Base-by-base conservation (phyloP, 2,888 invertebrate genomes). In the Clusia tigrina region DNA sequence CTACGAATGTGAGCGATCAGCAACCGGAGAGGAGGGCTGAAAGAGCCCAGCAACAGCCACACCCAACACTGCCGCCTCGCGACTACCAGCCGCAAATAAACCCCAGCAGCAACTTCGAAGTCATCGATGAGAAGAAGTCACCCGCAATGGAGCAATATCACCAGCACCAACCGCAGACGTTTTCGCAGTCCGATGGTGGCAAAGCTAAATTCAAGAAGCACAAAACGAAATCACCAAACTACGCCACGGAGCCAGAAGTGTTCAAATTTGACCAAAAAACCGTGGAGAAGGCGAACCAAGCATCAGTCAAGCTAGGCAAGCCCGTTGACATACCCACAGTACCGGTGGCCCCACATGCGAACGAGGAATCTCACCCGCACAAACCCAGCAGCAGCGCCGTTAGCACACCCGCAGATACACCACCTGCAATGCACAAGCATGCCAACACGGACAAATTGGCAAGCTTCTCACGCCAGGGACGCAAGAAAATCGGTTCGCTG, bases 111-210 rank as follows among this genome's bases (percentile, higher is more conserved):
- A 76, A 71, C 25, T 81, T 78, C 62, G 72, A 86, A 70, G 79
- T 88, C 22, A 80, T 88, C 9, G 86, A 86, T 78, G 84, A 85
- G 46, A 88, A 87, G 78, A 86, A 86, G 25, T 65, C 76, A 3
- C 66, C 60, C 9, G 32, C 69, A 2, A 64, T 67, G 2, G 63
- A 69, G 32, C 65, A 69, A 32, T 5, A 66, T 61, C 66, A 74
- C n/a, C 60, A 71, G 23, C 62, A 65, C 52, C 57, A 67, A 17
- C 46, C 67, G n/a, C n/a, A n/a, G n/a, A n/a, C n/a, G n/a, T n/a
- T n/a, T n/a, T n/a, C n/a, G n/a, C n/a, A n/a, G n/a, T n/a, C n/a
- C 17, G 52, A 69, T 0, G 67, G 71, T 24, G 73, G 76, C 18
- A 79, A 78, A 60, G 78, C 80, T n/a, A 78, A 78, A 60, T 79